Percentiles rank a stretch among this genome's conserved stretches.
phyloP scores from a whole-genome alignment of 2,797 vertebrate genomes.

The Aotus griseimembra region DNA sequence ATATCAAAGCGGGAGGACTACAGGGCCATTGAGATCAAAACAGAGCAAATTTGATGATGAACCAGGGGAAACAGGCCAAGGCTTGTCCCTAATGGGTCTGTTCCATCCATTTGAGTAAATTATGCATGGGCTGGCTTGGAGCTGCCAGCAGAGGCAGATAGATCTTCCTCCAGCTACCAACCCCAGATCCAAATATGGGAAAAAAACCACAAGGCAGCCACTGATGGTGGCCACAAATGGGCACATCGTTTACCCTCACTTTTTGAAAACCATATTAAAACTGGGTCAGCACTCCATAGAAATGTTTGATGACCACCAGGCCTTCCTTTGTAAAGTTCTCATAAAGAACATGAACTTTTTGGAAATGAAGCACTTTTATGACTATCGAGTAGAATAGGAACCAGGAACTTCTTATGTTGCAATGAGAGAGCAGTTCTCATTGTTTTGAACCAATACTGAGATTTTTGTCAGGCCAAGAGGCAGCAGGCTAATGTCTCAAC shows the following conservation, averaged over 20 bases:
- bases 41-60: slow-evolving; percentile 27
- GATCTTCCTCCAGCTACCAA: neutral
- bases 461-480: neutral
- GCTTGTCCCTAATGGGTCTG: neutral
- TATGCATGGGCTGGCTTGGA: neutral
- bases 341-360: neutral
- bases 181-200: neutral
- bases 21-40: slow-evolving; percentile 59
- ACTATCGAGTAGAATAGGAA: too few species aligned
- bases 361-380: neutral
- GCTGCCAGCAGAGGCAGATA: neutral
- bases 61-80: neutral
- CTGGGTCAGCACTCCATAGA: neutral
- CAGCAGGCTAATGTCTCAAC: neutral
- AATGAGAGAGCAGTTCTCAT: neutral
- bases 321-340: neutral
- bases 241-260: fast-evolving
- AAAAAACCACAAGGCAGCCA: neutral
- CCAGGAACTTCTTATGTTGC: neutral
- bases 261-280: neutral
- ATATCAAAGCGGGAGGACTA: slow-evolving; percentile 39
- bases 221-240: neutral
- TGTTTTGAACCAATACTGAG: neutral
- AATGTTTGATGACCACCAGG: neutral
- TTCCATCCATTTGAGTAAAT: slow-evolving; percentile 29